Percentiles rank a stretch among this genome's conserved stretches.
phyloP scores from a whole-genome alignment of 2,113 vertebrate genomes.

The Anguilla rostrata region DNA sequence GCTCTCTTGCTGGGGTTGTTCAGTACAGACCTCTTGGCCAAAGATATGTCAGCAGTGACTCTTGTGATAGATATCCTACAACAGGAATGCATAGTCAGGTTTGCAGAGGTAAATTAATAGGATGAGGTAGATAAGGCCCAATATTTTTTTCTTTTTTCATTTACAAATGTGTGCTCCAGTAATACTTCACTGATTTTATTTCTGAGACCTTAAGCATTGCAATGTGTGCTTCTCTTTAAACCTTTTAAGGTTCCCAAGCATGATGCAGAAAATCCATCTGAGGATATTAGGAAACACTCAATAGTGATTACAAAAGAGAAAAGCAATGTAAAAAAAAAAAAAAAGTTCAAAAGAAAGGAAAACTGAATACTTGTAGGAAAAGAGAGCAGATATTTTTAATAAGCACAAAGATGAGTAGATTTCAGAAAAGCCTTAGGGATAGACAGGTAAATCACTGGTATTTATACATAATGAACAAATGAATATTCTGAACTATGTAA shows the following conservation, averaged over 20 bases:
- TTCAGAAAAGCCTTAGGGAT: background rate
- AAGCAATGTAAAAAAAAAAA: background rate
- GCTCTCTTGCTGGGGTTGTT: slow-evolving; percentile 98
- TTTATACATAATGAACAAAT: background rate
- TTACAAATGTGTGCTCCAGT: background rate
- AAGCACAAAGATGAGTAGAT: background rate
- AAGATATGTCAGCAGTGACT: slow-evolving; percentile 97
- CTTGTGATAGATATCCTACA: slow-evolving; percentile 96
- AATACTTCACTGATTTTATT: background rate
- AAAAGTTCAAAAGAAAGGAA: background rate
- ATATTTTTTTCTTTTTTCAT: background rate
- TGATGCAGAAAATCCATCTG: background rate
- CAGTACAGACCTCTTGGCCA: slow-evolving; percentile 97
- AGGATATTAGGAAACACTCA: background rate
- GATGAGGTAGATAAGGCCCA: background rate
- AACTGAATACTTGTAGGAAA: slow-evolving; percentile 23
- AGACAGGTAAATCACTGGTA: background rate
- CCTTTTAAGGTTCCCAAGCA: background rate
- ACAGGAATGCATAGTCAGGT: slow-evolving; percentile 41
- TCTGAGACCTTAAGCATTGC: background rate
- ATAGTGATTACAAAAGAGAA: background rate
- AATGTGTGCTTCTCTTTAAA: background rate
- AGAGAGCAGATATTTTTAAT: background rate
- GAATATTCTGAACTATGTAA: background rate
- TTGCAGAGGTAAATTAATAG: background rate